These are phyloP conservation scores for Xiphydria camelus DNA, from an alignment of 2,888 invertebrate genomes.

Conservation along the genomic window DNA sequence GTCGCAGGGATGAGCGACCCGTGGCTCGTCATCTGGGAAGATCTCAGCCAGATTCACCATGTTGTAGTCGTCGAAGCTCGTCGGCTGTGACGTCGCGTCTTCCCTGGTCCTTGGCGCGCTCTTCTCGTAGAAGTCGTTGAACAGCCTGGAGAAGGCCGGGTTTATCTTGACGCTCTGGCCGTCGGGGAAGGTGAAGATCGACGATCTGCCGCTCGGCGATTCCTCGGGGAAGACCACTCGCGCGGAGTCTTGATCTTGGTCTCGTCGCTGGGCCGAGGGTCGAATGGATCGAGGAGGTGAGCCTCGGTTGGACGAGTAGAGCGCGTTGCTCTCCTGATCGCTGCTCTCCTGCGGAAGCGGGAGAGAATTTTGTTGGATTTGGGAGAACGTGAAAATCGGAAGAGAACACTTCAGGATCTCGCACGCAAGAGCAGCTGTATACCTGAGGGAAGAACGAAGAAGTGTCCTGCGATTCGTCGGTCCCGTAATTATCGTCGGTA, in stretches of 20 bases:
- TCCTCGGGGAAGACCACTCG: constrained; percentile 26
- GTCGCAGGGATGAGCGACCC: constrained; percentile 31
- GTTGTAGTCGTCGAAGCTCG: constrained; percentile 30
- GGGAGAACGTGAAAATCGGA: background rate
- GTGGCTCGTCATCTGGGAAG: constrained; percentile 24
- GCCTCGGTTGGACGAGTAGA: constrained; percentile 10
- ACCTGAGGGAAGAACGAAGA: constrained; percentile 28
- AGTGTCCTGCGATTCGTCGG: background rate
- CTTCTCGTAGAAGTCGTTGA: constrained; percentile 29
- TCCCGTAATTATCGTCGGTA: constrained; percentile 10
- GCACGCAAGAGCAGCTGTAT: too few relatives aligned
- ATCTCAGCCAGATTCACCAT: constrained; percentile 28
- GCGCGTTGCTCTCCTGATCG: constrained; percentile 18
- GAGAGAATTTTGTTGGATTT: background rate
- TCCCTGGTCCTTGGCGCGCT: constrained; percentile 23
- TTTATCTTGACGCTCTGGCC: constrained; percentile 31
- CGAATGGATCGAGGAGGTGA: constrained; percentile 4
- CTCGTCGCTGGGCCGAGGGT: constrained; percentile 1
- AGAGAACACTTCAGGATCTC: too few relatives aligned
- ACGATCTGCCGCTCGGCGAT: constrained; percentile 22
- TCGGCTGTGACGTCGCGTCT: constrained; percentile 23
- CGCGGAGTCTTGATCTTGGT: constrained; percentile 1
- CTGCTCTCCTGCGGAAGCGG: constrained; percentile 23
- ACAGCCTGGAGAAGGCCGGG: constrained; percentile 28
- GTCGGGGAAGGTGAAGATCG: constrained; percentile 28